Conservation (phyloP, 1,140 invertebrate species). For the Drosophila navojoa region DNA sequence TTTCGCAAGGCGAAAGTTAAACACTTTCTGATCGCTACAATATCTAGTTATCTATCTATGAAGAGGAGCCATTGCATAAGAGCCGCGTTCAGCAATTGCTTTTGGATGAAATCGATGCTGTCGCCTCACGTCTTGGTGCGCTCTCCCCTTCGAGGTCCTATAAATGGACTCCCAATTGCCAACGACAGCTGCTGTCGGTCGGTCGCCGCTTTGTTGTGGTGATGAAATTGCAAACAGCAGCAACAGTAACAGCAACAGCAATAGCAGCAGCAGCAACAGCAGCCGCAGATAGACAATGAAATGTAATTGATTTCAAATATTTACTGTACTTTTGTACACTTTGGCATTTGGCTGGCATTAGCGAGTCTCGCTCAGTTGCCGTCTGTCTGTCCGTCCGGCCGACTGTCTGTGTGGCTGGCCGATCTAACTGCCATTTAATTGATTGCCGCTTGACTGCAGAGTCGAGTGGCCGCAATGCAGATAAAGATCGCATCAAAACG, state of each 20-base stretch:
- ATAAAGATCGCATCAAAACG: conserved; percentile 53
- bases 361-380: conserved; percentile 7
- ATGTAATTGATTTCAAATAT: conserved; percentile 81
- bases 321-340: conserved; percentile 47
- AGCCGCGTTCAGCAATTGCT: not conserved
- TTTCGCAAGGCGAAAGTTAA: too few relatives aligned
- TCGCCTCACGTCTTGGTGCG: not conserved
- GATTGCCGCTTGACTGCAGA: conserved; percentile 78
- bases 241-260: not conserved
- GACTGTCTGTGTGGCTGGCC: not conserved
- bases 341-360: conserved; percentile 47
- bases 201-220: conserved; percentile 68
- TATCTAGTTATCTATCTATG: not conserved
- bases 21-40: too few relatives aligned
- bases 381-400: not conserved
- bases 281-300: conserved; percentile 57
- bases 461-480: conserved; percentile 39
- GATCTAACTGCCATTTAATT: conserved; percentile 61
- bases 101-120: not conserved
- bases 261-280: not conserved
- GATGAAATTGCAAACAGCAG: conserved; percentile 73
- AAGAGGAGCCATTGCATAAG: not conserved
- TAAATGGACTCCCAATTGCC: conserved; percentile 41
- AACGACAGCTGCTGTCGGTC: conserved; percentile 51
- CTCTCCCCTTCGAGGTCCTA: conserved; percentile 18